A percentile compares a stretch with the other conserved stretches of the same genome.
Evolutionary conservation across 2,797 vertebrate genomes (phyloP).

Genomic region (Phaenicophaeus curvirostris): DNA sequence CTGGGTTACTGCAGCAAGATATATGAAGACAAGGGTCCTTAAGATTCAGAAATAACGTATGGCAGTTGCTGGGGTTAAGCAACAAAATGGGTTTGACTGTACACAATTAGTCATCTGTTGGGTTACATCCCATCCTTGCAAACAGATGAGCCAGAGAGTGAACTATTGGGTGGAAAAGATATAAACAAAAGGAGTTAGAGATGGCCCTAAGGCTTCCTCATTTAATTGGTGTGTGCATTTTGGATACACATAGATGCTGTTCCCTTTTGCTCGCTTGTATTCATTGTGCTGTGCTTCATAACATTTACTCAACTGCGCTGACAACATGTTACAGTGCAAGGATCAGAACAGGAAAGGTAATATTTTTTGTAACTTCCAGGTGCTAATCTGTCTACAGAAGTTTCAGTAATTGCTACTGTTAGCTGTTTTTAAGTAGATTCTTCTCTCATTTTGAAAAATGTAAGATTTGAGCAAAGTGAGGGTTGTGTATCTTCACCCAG

Average conservation of each 20-base stretch:
- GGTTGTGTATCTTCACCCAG: neutral
- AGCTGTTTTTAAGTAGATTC: neutral
- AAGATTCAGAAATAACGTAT: neutral
- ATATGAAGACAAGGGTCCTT: neutral
- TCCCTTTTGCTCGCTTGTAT: rapidly evolving
- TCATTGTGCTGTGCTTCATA: neutral
- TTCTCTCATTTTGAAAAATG: neutral
- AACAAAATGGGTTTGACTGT: slow-evolving; percentile 2
- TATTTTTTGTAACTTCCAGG: neutral
- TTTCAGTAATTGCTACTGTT: neutral
- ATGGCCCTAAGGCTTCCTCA: slow-evolving; percentile 4
- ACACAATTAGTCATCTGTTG: slow-evolving; percentile 28
- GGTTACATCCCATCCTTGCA: slow-evolving; percentile 8
- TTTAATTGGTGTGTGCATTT: neutral
- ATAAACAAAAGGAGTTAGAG: slow-evolving; percentile 23
- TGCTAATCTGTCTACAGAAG: neutral
- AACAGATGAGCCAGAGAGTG: neutral
- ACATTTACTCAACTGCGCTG: neutral
- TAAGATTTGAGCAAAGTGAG: neutral
- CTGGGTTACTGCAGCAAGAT: neutral
- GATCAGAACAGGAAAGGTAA: neutral
- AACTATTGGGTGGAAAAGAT: slow-evolving; percentile 46
- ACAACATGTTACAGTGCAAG: neutral
- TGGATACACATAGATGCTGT: neutral
- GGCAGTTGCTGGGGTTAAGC: neutral